phyloP scores from a whole-genome alignment of 2,113 vertebrate species.

The Chlorodrepanis virens region DNA sequence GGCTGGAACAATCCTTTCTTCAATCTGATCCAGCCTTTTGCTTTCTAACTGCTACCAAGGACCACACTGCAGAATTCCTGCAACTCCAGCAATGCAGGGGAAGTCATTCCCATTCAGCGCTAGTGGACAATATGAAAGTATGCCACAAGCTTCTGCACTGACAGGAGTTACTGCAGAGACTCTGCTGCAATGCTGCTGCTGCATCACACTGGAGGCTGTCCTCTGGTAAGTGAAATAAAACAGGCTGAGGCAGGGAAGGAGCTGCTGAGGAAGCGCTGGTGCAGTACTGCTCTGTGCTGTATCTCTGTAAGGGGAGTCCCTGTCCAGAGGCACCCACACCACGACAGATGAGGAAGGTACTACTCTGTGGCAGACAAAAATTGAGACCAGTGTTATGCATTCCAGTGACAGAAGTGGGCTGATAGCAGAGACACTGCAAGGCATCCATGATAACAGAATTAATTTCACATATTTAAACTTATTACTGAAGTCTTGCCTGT shows the following conservation, averaged over 20 bases:
- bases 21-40: neutral
- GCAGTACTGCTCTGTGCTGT: neutral
- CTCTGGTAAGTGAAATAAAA: neutral
- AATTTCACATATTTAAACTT: neutral
- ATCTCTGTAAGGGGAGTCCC: neutral
- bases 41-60: neutral
- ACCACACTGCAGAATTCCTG: neutral
- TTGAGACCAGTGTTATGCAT: neutral
- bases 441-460: neutral
- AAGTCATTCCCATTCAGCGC: neutral
- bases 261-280: neutral
- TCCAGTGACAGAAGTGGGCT: neutral
- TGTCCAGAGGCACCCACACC: neutral
- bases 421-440: neutral
- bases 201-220: neutral
- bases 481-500: neutral
- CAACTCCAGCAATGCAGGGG: neutral
- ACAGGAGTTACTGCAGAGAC: neutral
- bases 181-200: conserved; percentile 31
- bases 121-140: neutral
- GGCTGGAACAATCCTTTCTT: neutral
- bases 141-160: neutral
- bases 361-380: neutral
- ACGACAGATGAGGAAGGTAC: neutral
- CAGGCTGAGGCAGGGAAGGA: neutral